Base-by-base conservation (phyloP, 1,140 invertebrate genomes). In the Pristionchus pacificus region DNA sequence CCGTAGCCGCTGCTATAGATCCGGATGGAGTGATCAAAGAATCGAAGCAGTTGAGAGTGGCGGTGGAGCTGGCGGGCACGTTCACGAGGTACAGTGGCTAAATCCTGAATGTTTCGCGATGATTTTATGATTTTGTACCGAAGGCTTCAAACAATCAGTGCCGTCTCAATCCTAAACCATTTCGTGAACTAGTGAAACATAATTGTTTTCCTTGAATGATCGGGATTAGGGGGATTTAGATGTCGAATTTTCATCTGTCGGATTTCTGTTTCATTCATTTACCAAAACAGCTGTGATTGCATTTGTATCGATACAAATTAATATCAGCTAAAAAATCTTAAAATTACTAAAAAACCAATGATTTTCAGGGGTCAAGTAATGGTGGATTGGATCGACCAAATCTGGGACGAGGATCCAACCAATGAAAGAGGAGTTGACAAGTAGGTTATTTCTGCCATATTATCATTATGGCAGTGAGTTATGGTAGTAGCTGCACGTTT, bases 341-440 rank as follows among this genome's bases (percentile, higher is more conserved):
- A 49, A 49, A 49, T 10, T 49, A 49, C 19, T 49, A 19, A 49
- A n/a, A n/a, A n/a, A n/a, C n/a, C n/a, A n/a, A n/a, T n/a, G n/a
- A n/a, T n/a, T n/a, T n/a, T n/a, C n/a, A 49, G 38, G 19, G 79
- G 79, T n/a, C 79, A 81, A 64, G 65, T 81, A 3, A 80, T 78
- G 1, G 65, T 82, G 2, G 77, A 78, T 55, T 81, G 79, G 79
- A 78, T 65, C 14, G 78, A 82, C n/a, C 24, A 57, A 55, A 1
- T 38, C 79, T 27, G 80, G 79, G 79, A 60, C 33, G 13, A 49
- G 38, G n/a, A n/a, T 49, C 72, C 71, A 55, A 72, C 71, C 1
- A 61, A 55, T 15, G 29, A 28, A 13, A 60, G 32, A 27, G 27
- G 38, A 49, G 38, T 66, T 19, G 31, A 55, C 28, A 70, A 71